These are phyloP conservation scores for Cotesia glomerata DNA, from an alignment of 1,140 invertebrate species.

Conservation along the genomic window DNA sequence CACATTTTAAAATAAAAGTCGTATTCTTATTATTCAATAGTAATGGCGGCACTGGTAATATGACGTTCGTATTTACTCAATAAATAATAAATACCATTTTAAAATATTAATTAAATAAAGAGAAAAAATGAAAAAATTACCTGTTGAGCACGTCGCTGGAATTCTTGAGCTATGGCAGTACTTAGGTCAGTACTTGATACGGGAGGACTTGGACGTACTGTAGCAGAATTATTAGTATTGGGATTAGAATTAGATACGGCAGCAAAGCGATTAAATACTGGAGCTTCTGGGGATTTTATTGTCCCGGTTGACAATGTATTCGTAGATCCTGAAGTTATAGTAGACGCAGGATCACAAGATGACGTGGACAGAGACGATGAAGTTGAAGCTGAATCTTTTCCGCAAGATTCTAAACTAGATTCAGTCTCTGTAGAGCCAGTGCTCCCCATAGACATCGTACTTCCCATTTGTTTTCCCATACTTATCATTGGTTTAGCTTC, in stretches of 20 bases:
- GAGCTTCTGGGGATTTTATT: slow-evolving; percentile 33
- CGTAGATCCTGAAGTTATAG: slow-evolving; percentile 43
- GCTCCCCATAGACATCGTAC: slow-evolving; percentile 61
- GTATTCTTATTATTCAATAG: too few species aligned
- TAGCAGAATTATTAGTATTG: too few species aligned
- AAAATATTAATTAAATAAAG: neutral
- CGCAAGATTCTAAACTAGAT: slow-evolving; percentile 59
- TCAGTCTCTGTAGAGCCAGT: slow-evolving; percentile 62
- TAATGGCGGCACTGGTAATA: too few species aligned
- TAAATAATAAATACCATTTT: neutral
- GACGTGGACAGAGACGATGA: slow-evolving; percentile 58
- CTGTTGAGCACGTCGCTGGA: slow-evolving; percentile 70
- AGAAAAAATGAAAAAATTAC: slow-evolving; percentile 31
- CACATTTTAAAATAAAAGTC: too few species aligned
- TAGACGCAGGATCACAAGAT: slow-evolving; percentile 54
- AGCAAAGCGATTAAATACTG: slow-evolving; percentile 17
- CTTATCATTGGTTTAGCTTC: slow-evolving; percentile 58
- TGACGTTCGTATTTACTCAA: too few species aligned
- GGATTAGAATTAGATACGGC: neutral
- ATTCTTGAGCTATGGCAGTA: slow-evolving; percentile 70
- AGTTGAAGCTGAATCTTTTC: slow-evolving; percentile 58
- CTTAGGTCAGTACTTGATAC: slow-evolving; percentile 51
- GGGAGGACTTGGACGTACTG: slow-evolving; percentile 24
- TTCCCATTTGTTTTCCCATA: slow-evolving; percentile 61
- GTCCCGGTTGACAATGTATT: slow-evolving; percentile 27